Evolutionary conservation across 1,140 invertebrate genomes (phyloP), one percentile per base, ranked within the genome.

Genomic region (Euura lappo): DNA sequence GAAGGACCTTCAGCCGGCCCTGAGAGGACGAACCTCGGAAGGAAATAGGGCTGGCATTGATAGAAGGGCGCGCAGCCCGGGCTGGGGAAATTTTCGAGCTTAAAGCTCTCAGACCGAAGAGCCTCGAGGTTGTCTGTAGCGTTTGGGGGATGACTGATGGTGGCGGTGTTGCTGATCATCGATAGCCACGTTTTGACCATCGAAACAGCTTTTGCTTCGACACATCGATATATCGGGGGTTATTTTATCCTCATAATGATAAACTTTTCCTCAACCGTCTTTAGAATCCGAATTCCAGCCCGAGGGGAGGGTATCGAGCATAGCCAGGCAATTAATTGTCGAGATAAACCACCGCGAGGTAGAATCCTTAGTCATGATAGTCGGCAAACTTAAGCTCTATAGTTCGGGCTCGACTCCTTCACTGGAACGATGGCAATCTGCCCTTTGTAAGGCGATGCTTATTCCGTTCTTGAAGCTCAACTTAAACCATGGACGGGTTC

Each of bases 121-220:
- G 28, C 28, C 47, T 51, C 47, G 47, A 51, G 47, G 8, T 60
- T n/a, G 51, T 60, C 13, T 60, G 13, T 60, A 60, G 13, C 51
- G 2, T 60, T 60, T 60, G 51, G 8, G 28, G 8, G 51, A 60
- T 60, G 51, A 60, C 51, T 60, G 51, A 60, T 60, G 51, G 51
- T n/a, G 13, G 51, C 51, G 13, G 51, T n/a, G 28, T 60, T n/a
- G 51, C 51, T 60, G 51, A 60, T 60, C 51, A n/a, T 8, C 8
- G 51, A 60, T 60, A 60, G 51, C 51, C 51, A 60, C 51, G 51
- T 60, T 60, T 60, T 60, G 51, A 60, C 51, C 51, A 28, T 60
- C 13, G 10, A n/a, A 60, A 3, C 51, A 11, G 13, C 51, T n/a
- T 60, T 60, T 60, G 28, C 28, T 28, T 28, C 28, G 28, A 28